These are phyloP conservation scores for Sminthurinus aureus DNA, from an alignment of 2,888 invertebrate species.

Conservation along the genomic window DNA sequence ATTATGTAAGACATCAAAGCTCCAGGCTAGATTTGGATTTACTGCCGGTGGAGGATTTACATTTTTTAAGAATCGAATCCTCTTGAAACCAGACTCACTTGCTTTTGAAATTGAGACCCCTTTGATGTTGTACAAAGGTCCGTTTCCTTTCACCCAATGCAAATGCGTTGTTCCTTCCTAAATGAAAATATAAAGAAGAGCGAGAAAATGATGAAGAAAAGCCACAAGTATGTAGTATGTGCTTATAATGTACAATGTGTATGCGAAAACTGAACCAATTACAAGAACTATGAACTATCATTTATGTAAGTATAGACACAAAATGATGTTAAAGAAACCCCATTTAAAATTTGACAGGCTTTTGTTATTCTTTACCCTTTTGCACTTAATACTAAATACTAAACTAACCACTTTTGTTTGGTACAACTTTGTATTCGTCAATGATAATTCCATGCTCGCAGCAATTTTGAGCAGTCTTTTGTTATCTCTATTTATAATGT, in stretches of 20 bases:
- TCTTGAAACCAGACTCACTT: constrained; percentile 75
- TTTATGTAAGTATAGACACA: no score
- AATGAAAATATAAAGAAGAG: not conserved
- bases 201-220: not conserved
- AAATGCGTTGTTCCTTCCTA: constrained; percentile 90
- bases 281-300: no score
- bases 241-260: no score
- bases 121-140: constrained; percentile 73
- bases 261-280: no score
- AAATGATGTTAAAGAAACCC: no score
- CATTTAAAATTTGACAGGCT: not conserved
- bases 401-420: not conserved
- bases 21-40: constrained; percentile 63
- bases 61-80: constrained; percentile 76
- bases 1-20: constrained; percentile 71
- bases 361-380: not conserved
- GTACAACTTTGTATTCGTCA: no score
- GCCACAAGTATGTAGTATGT: not conserved
- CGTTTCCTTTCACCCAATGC: constrained; percentile 82
- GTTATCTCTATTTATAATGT: no score
- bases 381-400: not conserved
- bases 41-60: constrained; percentile 61
- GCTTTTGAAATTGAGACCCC: constrained; percentile 69
- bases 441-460: no score
- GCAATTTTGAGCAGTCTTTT: no score